phyloP scores from a whole-genome alignment of 1,140 invertebrate species.

The Cyphomyrmex costatus region DNA sequence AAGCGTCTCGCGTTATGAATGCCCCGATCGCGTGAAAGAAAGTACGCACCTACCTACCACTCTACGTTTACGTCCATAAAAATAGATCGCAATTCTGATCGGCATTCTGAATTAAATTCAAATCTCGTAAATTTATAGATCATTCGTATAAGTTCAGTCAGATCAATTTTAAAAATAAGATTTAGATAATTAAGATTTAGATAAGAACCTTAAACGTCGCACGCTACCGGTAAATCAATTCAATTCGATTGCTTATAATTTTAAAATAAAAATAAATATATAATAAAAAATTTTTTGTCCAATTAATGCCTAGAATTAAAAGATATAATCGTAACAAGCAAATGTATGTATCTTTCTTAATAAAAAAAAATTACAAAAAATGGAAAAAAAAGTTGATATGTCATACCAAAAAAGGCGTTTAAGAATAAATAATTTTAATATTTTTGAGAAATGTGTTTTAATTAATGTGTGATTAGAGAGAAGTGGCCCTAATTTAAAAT shows the following conservation, averaged over 20 bases:
- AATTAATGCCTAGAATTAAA: too few species aligned
- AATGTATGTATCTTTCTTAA: too few species aligned
- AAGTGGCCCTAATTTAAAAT: background rate
- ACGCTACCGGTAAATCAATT: too few species aligned
- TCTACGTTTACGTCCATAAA: background rate
- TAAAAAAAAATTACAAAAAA: too few species aligned
- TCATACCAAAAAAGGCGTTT: too few species aligned
- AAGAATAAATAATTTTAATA: background rate
- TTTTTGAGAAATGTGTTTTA: background rate
- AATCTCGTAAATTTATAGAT: slow-evolving; percentile 19
- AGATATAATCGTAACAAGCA: too few species aligned
- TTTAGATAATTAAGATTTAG: background rate
- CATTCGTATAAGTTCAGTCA: background rate
- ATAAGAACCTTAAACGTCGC: too few species aligned
- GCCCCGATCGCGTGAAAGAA: slow-evolving; percentile 46
- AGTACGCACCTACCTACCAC: slow-evolving; percentile 17
- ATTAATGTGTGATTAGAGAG: background rate
- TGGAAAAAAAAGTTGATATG: too few species aligned
- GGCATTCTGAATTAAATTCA: slow-evolving; percentile 15
- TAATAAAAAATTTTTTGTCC: too few species aligned
- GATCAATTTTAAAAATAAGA: background rate
- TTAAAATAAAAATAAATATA: too few species aligned
- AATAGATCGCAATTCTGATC: slow-evolving; percentile 1
- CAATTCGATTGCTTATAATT: too few species aligned
- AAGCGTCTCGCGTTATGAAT: slow-evolving; percentile 38